Percentiles rank a stretch among this genome's conserved stretches.
These are phyloP conservation scores for Hermaeophaga mercurialis DNA, from an alignment of 2,888 invertebrate genomes.

Conservation along the genomic window DNA sequence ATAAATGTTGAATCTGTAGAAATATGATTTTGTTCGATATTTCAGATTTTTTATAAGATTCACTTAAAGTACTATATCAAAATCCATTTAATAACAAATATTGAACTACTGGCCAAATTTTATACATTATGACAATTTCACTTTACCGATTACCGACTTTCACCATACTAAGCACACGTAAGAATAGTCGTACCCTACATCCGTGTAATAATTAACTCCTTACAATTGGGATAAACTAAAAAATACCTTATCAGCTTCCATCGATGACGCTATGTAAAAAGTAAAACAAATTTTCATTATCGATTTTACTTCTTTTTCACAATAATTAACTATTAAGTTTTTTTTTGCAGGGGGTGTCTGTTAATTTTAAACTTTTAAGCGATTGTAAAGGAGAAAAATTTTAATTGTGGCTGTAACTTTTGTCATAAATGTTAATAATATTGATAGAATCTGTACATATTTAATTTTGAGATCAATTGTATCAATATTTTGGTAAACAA, in stretches of 20 bases:
- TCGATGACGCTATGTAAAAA: background rate
- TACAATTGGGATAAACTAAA: constrained; percentile 7
- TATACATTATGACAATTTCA: too few species aligned
- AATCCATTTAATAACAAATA: too few species aligned
- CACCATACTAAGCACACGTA: constrained; percentile 18
- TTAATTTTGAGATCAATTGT: constrained; percentile 21
- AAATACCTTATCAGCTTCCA: constrained; percentile 11
- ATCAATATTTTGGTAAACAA: constrained; percentile 18
- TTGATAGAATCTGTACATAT: constrained; percentile 13
- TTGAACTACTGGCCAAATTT: too few species aligned
- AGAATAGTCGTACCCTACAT: constrained; percentile 27
- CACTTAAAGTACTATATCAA: too few species aligned
- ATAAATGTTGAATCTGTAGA: too few species aligned
- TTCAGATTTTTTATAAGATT: too few species aligned
- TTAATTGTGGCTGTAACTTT: too few species aligned
- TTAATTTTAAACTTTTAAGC: constrained; percentile 4
- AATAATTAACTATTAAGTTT: constrained; percentile 16
- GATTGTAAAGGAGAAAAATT: background rate
- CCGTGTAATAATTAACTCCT: background rate
- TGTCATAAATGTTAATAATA: background rate
- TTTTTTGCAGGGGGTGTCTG: constrained; percentile 16
- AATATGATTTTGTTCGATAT: too few species aligned
- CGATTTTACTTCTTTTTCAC: constrained; percentile 14
- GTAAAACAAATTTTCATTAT: constrained; percentile 18
- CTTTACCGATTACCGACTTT: background rate